Evolutionary conservation across 2,113 vertebrate species (phyloP), one percentile per base, ranked within the genome.

Genomic region (Prunella himalayana): DNA sequence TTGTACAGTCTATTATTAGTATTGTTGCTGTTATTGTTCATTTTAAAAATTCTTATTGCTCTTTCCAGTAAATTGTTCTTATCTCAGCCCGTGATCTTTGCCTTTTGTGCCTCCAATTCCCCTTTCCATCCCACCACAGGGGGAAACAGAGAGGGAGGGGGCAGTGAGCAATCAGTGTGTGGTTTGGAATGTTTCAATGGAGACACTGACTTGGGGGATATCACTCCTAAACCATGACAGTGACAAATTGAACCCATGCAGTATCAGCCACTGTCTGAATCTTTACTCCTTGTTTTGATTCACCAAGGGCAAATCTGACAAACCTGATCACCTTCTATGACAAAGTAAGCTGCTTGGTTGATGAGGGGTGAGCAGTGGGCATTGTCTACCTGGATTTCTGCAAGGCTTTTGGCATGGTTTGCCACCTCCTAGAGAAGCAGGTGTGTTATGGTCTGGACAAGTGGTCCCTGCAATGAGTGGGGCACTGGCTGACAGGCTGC

Each of bases 251-350:
- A 87, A 59, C 5, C 4, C 7, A 15, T 45, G 31, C 39, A 17
- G 14, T 5, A 82, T 17, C 21, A 82, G 39, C 10, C 0, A 0
- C 66, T 7, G 3, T n/a, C 45, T 53, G 53, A 24, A 22, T 24
- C 51, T 60, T 79, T 33, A 35, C 31, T 30, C 33, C 10, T 73
- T 51, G 30, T 68, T 82, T 68, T 60, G 24, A 53, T n/a, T n/a
- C 39, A 45, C 20, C 13, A 18, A 21, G 39, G 23, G 39, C 4
- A 75, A 60, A 53, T 21, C 39, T n/a, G 60, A 50, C 23, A 59
- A 75, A 68, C 4, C 13, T 18, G 13, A 60, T 18, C 39, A 75
- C 23, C 23, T 60, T 45, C 33, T 11, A n/a, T 0, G 1, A 30
- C 16, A n/a, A 45, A 66, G 27, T 37, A 28, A 81, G 53, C 13